A percentile compares a stretch with the other conserved stretches of the same genome.
Evolutionary conservation across 2,888 invertebrate genomes (phyloP).

Genomic region (Plutella xylostella): DNA sequence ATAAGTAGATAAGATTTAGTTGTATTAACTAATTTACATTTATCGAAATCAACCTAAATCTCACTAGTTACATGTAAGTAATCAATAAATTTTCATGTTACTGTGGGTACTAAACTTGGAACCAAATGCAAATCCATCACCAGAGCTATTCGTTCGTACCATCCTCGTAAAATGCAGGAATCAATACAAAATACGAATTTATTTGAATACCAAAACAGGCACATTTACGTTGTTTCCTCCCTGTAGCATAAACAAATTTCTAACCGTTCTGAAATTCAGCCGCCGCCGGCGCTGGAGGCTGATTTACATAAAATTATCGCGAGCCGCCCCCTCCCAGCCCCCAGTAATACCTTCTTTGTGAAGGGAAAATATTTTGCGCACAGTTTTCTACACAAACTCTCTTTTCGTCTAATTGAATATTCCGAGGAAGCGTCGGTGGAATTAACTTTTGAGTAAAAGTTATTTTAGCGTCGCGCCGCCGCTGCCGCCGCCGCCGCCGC

Average conservation of each 20-base stretch:
- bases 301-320: constrained; percentile 52
- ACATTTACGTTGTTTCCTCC: constrained; percentile 32
- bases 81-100: too few species aligned
- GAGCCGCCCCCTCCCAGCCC: constrained; percentile 17
- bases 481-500: not conserved
- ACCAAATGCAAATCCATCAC: too few species aligned
- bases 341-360: constrained; percentile 57
- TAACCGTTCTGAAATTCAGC: constrained; percentile 36
- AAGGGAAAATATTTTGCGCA: constrained; percentile 65
- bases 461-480: constrained; percentile 16
- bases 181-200: too few species aligned
- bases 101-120: too few species aligned
- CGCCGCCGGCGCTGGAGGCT: constrained; percentile 25
- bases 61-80: too few species aligned
- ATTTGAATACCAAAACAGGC: too few species aligned
- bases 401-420: constrained; percentile 55
- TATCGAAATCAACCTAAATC: too few species aligned
- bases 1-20: too few species aligned
- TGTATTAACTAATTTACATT: too few species aligned
- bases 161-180: too few species aligned
- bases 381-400: constrained; percentile 61
- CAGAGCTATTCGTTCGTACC: too few species aligned
- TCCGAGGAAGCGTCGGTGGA: constrained; percentile 25
- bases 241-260: constrained; percentile 51
- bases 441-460: constrained; percentile 24